phyloP scores from a whole-genome alignment of 2,888 invertebrate species.

The Agapostemon virescens region DNA sequence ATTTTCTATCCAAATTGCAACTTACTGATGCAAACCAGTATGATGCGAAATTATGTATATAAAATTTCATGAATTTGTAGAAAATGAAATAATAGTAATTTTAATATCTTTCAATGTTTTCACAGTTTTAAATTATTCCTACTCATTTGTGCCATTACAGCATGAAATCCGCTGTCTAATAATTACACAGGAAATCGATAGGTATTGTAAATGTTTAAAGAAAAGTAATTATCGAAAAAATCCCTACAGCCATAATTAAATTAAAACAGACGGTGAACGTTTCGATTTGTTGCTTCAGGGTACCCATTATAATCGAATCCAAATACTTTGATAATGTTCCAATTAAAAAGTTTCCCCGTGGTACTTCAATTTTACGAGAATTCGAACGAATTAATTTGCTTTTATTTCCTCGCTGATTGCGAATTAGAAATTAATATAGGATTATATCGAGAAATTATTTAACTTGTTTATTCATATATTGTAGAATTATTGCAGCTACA shows the following conservation, averaged over 20 bases:
- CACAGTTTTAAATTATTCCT: too few relatives aligned
- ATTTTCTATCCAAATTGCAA: too few relatives aligned
- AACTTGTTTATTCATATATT: not conserved
- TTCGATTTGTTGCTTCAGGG: not conserved
- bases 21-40: too few relatives aligned
- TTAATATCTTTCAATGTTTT: too few relatives aligned
- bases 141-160: too few relatives aligned
- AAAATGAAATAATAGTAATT: too few relatives aligned
- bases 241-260: not conserved
- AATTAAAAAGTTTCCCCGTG: constrained; percentile 17
- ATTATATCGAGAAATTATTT: not conserved
- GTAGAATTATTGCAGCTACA: not conserved
- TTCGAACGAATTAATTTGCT: not conserved
- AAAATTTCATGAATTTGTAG: too few relatives aligned
- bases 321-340: constrained; percentile 17
- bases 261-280: not conserved
- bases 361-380: not conserved
- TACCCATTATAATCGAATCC: not conserved
- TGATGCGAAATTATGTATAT: too few relatives aligned
- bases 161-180: not conserved
- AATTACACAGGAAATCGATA: not conserved
- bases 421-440: not conserved
- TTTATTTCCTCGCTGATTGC: not conserved
- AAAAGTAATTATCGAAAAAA: not conserved
- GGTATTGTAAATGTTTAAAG: not conserved